These are phyloP conservation scores for Aethina tumida DNA, from an alignment of 1,140 invertebrate genomes.

Conservation along the genomic window DNA sequence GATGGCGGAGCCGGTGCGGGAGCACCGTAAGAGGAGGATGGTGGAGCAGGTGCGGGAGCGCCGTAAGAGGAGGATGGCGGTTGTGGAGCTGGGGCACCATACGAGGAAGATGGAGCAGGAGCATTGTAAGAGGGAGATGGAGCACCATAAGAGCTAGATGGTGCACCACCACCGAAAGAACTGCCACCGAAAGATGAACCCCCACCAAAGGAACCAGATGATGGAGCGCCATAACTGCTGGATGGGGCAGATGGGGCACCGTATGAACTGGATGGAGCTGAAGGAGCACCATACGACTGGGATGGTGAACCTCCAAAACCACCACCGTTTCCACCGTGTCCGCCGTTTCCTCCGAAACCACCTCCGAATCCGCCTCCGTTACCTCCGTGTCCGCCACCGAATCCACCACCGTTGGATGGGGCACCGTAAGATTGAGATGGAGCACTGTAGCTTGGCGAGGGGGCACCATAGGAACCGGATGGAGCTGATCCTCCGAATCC, in stretches of 20 bases:
- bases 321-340: constrained; percentile 15
- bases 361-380: constrained; percentile 12
- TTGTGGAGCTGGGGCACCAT: constrained; percentile 8
- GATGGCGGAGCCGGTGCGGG: constrained; percentile 25
- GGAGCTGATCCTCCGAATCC: constrained; percentile 8
- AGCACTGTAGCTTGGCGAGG: constrained; percentile 27
- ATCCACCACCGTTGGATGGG: constrained; percentile 20
- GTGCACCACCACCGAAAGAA: constrained; percentile 32
- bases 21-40: constrained; percentile 35
- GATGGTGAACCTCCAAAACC: constrained; percentile 39
- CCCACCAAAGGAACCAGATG: constrained; percentile 15
- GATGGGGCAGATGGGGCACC: constrained; percentile 16
- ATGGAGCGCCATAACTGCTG: constrained; percentile 23
- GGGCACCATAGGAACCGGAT: constrained; percentile 6
- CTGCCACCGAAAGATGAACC: constrained; percentile 30
- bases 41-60: constrained; percentile 22
- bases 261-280: constrained; percentile 35
- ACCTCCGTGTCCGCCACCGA: constrained; percentile 20
- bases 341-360: constrained; percentile 20
- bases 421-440: constrained; percentile 34
- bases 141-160: constrained; percentile 37
- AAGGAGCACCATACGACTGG: constrained; percentile 32
- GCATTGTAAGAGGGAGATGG: constrained; percentile 9
- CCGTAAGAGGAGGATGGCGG: constrained; percentile 22
- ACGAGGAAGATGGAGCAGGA: constrained; percentile 16